phyloP scores from a whole-genome alignment of 2,888 invertebrate genomes.

The Aplocera efformata region DNA sequence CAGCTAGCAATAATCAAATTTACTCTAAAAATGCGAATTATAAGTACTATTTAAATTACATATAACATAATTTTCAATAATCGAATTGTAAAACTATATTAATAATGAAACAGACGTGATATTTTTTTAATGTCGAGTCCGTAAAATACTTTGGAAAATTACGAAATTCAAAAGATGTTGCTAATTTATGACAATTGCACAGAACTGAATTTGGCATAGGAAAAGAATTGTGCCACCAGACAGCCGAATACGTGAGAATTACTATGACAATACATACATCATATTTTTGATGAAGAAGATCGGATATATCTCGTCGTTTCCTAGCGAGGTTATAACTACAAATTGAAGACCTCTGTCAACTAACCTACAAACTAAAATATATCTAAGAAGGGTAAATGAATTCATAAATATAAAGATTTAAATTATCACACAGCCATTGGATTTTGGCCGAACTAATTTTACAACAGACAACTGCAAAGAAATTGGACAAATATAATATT shows the following conservation, averaged over 20 bases:
- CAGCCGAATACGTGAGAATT: too few relatives aligned
- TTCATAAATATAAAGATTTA: slow-evolving; percentile 28
- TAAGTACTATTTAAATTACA: slow-evolving; percentile 4
- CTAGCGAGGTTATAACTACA: neutral
- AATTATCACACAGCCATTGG: slow-evolving; percentile 59
- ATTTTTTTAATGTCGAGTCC: too few relatives aligned
- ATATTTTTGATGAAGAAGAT: too few relatives aligned
- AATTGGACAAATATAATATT: slow-evolving; percentile 18
- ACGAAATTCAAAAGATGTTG: too few relatives aligned
- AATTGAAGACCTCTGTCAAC: slow-evolving; percentile 7
- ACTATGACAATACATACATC: too few relatives aligned
- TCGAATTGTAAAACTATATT: too few relatives aligned
- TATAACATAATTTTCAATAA: neutral
- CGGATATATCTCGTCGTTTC: too few relatives aligned
- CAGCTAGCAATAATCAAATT: slow-evolving; percentile 52
- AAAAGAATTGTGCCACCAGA: too few relatives aligned
- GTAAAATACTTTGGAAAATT: too few relatives aligned
- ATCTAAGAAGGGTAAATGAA: slow-evolving; percentile 15
- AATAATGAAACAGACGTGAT: too few relatives aligned
- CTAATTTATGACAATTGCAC: too few relatives aligned
- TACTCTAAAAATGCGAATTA: slow-evolving; percentile 16
- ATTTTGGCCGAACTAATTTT: slow-evolving; percentile 49
- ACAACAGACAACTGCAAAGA: slow-evolving; percentile 25
- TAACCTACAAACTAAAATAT: slow-evolving; percentile 17
- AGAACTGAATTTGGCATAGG: too few relatives aligned